phyloP scores from a whole-genome alignment of 2,113 vertebrate genomes.

The Elachura formosa region DNA sequence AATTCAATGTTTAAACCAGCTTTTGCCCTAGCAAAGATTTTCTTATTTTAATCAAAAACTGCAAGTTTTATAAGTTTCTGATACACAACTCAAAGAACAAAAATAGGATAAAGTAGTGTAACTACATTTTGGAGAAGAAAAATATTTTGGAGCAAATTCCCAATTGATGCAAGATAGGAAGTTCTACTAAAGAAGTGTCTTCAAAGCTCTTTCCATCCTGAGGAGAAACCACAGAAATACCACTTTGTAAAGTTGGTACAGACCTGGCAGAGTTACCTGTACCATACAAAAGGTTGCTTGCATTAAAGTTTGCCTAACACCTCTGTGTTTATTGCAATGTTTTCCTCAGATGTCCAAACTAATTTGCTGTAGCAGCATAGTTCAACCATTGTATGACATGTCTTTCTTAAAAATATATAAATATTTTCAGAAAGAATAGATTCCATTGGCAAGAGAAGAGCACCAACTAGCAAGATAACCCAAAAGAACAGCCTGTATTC shows the following conservation, averaged over 20 bases:
- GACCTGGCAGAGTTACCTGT: neutral
- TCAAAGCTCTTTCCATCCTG: neutral
- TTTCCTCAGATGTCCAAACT: slow-evolving; percentile 10
- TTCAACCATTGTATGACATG: neutral
- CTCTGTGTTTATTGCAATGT: slow-evolving; percentile 35
- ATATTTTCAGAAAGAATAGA: neutral
- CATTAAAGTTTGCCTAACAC: slow-evolving; percentile 30
- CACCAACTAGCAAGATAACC: neutral
- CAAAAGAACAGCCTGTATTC: neutral
- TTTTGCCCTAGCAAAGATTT: neutral
- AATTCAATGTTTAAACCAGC: neutral
- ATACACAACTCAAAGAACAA: neutral
- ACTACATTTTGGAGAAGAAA: neutral
- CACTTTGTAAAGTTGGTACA: neutral
- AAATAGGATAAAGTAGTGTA: neutral
- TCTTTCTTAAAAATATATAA: neutral
- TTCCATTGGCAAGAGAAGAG: neutral
- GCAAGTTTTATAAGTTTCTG: neutral
- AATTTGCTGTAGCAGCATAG: slow-evolving; percentile 60
- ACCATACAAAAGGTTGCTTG: neutral
- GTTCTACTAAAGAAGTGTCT: neutral
- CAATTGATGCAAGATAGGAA: neutral
- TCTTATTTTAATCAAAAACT: neutral
- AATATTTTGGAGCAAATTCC: neutral
- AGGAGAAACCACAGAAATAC: neutral